A percentile compares a stretch with the other conserved stretches of the same genome.
phyloP scores from a whole-genome alignment of 2,113 vertebrate species.

The Xiphophorus hellerii region DNA sequence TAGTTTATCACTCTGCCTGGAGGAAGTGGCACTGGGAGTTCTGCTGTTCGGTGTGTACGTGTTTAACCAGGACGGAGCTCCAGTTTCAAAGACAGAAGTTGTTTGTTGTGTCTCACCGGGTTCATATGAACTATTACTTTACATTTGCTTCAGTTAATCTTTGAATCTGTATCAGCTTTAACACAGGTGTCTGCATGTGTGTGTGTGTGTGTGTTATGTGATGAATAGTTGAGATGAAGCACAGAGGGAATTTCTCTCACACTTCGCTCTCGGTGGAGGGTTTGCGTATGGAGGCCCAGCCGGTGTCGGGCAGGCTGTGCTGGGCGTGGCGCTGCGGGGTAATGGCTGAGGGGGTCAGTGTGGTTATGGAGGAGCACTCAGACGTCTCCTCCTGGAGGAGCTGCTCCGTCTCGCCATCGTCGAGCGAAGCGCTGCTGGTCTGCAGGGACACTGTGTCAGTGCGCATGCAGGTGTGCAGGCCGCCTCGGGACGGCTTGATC shows the following conservation, averaged over 20 bases:
- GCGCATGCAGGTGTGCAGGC: slow-evolving; percentile 97
- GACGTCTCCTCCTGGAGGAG: slow-evolving; percentile 96
- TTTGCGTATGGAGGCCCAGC: slow-evolving; percentile 91
- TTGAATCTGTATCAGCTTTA: slow-evolving; percentile 55
- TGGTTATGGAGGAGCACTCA: slow-evolving; percentile 93
- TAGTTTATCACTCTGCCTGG: slow-evolving; percentile 52
- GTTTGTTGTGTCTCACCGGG: slow-evolving; percentile 35
- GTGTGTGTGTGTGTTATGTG: slow-evolving; percentile 40
- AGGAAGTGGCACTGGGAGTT: slow-evolving; percentile 49
- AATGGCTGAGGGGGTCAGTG: slow-evolving; percentile 80
- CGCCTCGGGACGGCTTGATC: slow-evolving; percentile 90
- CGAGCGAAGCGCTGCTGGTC: slow-evolving; percentile 94
- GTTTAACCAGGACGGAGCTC: slow-evolving; percentile 56
- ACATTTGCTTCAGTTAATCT: slow-evolving; percentile 33
- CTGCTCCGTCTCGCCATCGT: slow-evolving; percentile 96
- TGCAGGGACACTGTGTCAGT: slow-evolving; percentile 96
- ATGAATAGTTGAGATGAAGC: slow-evolving; percentile 37
- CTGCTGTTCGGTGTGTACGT: slow-evolving; percentile 23
- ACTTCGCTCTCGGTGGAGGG: slow-evolving; percentile 94
- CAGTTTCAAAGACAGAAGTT: slow-evolving; percentile 47
- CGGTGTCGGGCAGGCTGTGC: slow-evolving; percentile 89
- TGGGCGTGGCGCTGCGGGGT: slow-evolving; percentile 88
- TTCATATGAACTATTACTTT: slow-evolving; percentile 47
- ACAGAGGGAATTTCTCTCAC: slow-evolving; percentile 72
- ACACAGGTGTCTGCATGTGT: slow-evolving; percentile 30